Conservation (phyloP, 2,888 invertebrate genomes). For the Gandaritis pyraliata region DNA sequence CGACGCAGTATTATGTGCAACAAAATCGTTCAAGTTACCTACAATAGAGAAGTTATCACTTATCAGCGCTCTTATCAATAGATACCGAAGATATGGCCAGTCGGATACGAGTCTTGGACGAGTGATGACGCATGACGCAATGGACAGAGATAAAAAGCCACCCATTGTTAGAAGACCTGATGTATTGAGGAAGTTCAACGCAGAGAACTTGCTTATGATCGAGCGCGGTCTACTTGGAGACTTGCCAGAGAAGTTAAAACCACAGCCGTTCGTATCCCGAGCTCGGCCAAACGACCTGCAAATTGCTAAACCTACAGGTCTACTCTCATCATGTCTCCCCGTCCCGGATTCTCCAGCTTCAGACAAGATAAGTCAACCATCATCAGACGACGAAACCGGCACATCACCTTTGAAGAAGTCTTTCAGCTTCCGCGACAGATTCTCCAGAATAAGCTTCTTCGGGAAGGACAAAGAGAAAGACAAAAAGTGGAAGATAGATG, state of each 20-base stretch:
- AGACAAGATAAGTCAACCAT: constrained; percentile 45
- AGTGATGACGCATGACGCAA: constrained; percentile 68
- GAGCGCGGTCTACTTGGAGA: constrained; percentile 76
- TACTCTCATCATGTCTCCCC: constrained; percentile 71
- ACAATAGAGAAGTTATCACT: constrained; percentile 59
- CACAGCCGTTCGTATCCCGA: constrained; percentile 60
- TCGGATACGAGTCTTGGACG: constrained; percentile 60
- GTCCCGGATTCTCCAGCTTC: constrained; percentile 62
- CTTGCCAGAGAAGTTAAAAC: constrained; percentile 71
- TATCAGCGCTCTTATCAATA: constrained; percentile 62
- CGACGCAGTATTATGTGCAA: constrained; percentile 20
- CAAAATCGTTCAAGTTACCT: constrained; percentile 37
- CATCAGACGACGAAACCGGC: constrained; percentile 61
- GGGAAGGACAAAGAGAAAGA: constrained; percentile 64
- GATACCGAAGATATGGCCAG: constrained; percentile 62
- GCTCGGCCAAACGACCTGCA: constrained; percentile 56
- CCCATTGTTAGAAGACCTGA: constrained; percentile 62
- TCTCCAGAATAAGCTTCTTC: constrained; percentile 70
- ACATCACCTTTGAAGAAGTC: constrained; percentile 70
- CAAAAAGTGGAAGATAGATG: constrained; percentile 56
- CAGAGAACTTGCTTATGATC: constrained; percentile 69
- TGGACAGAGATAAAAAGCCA: constrained; percentile 69
- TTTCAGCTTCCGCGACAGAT: constrained; percentile 75
- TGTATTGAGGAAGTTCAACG: constrained; percentile 72
- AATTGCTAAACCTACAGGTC: constrained; percentile 76